Base-by-base conservation (phyloP, 2,888 invertebrate genomes). In the Drosophila neotestacea region DNA sequence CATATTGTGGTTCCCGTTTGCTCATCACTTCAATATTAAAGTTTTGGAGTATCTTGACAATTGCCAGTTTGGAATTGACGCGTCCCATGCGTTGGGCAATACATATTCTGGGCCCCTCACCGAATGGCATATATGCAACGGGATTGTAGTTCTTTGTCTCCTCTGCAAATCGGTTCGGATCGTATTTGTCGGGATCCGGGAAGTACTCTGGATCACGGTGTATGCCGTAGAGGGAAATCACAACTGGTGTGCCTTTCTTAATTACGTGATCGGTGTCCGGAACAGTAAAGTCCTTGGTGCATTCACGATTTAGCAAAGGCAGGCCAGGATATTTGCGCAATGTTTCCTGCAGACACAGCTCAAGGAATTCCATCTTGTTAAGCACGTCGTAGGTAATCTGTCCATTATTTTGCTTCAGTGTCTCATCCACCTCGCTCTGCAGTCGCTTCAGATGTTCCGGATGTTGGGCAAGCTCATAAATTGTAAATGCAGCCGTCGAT, bases 261-360 rank as follows among this genome's bases (percentile, higher is more conserved):
- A 93, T 91, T 4, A 87, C 70, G 5, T 88, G 73, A 22, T 91
- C 64, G 2, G 88, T 89, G 2, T 89, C 90, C 0, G 92, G 91
- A 3, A 93, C 76, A 0, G 67, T 58, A 59, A 90, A 93, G 28
- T 91, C 89, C 68, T 90, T 72, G 0, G 91, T 91, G 42, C 93
- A 93, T 60, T 90, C 85, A 0, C 93, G 90, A 60, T 92, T 93
- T 0, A 93, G 80, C 6, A 92, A 64, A 0, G 92, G 90, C 2
- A 93, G 81, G 0, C 92, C 92, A 0, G 93, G 93, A 81, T 93
- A 93, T 60, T 92, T 91, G 5, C 93, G 88, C 16, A 93, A 16
- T 0, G 91, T 89, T 70, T 92, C 92, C 28, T 63, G 69, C 0
- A 93, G 27, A 56, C 93, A 93, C 28, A 91, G 75, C 27, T 93